phyloP scores from a whole-genome alignment of 2,888 invertebrate genomes.

The Malacosoma neustria region DNA sequence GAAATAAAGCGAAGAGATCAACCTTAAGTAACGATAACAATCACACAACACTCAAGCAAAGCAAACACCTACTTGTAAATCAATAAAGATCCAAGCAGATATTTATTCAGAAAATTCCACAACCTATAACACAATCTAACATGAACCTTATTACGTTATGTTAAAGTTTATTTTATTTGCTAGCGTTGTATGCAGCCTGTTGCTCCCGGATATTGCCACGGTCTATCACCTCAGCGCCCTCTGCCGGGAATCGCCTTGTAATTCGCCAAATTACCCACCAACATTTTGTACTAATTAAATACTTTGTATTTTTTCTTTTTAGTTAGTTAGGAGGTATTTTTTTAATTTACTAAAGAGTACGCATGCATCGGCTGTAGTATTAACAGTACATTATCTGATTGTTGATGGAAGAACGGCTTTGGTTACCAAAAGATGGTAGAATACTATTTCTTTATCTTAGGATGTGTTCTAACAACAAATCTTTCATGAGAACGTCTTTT shows the following conservation, averaged over 20 bases:
- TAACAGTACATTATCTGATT: too few species aligned
- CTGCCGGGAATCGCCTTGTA: constrained; percentile 59
- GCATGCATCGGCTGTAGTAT: too few species aligned
- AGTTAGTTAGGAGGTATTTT: too few species aligned
- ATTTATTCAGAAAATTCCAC: neutral
- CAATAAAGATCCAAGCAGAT: neutral
- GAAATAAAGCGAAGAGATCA: too few species aligned
- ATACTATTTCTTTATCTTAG: too few species aligned
- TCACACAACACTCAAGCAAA: too few species aligned
- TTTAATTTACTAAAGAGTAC: too few species aligned
- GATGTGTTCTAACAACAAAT: too few species aligned
- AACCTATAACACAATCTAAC: neutral
- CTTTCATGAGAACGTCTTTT: too few species aligned
- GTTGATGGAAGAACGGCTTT: too few species aligned
- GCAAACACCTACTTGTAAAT: neutral
- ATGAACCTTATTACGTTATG: neutral
- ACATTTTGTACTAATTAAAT: constrained; percentile 56
- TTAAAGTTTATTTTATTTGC: constrained; percentile 2
- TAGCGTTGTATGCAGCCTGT: constrained; percentile 34
- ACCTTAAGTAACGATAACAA: too few species aligned
- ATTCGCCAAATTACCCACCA: constrained; percentile 61
- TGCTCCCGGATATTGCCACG: constrained; percentile 62
- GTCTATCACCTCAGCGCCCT: constrained; percentile 48
- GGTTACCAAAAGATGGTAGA: too few species aligned
- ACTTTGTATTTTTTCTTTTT: constrained; percentile 27